Conservation (phyloP, 2,113 vertebrate species). For the Pterocles burchelli region DNA sequence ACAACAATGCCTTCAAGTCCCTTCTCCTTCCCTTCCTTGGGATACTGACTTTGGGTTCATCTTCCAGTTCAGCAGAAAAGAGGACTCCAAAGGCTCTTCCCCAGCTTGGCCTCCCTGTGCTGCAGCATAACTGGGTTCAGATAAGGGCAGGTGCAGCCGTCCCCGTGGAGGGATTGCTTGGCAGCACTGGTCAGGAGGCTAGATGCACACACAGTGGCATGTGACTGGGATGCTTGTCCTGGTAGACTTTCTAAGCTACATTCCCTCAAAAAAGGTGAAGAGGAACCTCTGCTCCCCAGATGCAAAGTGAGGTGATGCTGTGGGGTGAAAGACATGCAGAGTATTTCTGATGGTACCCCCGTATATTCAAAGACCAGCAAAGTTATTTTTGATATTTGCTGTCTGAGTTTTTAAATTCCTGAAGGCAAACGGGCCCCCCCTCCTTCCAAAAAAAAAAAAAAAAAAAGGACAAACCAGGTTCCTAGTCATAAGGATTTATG, state of each 20-base stretch:
- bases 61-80: neutral
- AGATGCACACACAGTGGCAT: neutral
- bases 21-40: neutral
- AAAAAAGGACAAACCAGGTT: neutral
- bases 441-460: neutral
- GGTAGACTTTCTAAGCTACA: neutral
- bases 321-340: neutral
- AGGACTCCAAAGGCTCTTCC: neutral
- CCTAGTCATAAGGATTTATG: neutral
- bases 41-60: neutral
- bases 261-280: neutral
- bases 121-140: neutral
- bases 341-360: neutral
- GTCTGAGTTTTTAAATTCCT: neutral
- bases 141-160: neutral
- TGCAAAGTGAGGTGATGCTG: neutral
- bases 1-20: neutral
- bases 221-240: neutral
- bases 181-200: neutral
- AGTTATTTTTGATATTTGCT: neutral
- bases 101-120: rapidly evolving
- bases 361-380: neutral
- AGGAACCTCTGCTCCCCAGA: neutral
- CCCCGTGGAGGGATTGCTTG: neutral
- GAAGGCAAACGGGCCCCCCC: neutral